Base-by-base conservation (phyloP, 2,113 vertebrate genomes). In the Tor tambroides region DNA sequence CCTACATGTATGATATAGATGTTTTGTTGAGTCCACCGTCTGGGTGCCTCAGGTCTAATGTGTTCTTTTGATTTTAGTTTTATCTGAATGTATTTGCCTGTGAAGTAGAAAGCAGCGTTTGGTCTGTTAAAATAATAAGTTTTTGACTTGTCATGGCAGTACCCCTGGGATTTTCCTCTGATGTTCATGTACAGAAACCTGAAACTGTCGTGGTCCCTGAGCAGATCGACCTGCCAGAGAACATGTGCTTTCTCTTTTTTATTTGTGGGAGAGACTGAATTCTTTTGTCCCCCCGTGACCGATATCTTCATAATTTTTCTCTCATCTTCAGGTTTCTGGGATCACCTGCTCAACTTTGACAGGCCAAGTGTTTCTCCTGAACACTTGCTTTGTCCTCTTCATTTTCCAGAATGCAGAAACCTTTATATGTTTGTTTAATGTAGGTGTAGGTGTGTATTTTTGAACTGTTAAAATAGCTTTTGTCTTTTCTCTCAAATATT, bases 111-210 rank as follows among this genome's bases (percentile, higher is more conserved):
- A 83, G 85, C 90, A 85, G 28, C n/a, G 0, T 85, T 56, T 32
- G 28, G 12, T 75, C 17, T 77, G 9, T 78, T 23, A 15, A 86
- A 90, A 91, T 90, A 65, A 41, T 38, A n/a, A 15, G 14, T 51
- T 12, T 56, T 32, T 63, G 2, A 71, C 38, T 32, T 63, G 21
- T 4, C 26, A n/a, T 51, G 35, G 49, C 32, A 35, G 76, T 35
- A 38, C 81, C 85, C 51, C 88, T 88, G 89, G 85, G 88, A 90
- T 35, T 61, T 80, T 43, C 86, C 88, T 90, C 90, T 91, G 85
- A 90, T 91, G 82, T 86, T 82, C 76, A 75, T 72, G 84, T 86
- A 89, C 67, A 86, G 91, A 93, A 91, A 91, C 90, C 86, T 78
- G 89, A 92, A 90, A 91, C 78, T 69, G 9, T 41, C 9, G 0